These are phyloP conservation scores for Adelphocoris suturalis DNA, from an alignment of 2,888 invertebrate species.

Conservation along the genomic window DNA sequence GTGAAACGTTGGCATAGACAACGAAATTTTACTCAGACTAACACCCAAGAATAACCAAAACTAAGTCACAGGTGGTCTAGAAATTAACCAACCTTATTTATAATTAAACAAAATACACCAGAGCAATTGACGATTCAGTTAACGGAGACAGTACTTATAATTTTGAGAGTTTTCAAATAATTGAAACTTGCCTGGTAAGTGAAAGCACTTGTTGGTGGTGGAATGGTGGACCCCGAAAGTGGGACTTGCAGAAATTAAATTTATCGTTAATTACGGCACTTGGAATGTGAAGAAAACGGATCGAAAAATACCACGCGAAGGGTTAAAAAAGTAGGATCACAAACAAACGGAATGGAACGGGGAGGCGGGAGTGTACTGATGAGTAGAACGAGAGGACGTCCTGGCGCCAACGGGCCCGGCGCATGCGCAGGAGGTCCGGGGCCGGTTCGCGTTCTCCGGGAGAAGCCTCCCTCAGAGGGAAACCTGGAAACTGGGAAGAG, in stretches of 20 bases:
- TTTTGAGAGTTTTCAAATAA: neutral
- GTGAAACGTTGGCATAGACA: too few species aligned
- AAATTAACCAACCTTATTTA: too few species aligned
- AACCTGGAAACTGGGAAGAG: neutral
- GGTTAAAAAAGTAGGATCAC: slow-evolving; percentile 13
- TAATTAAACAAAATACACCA: too few species aligned
- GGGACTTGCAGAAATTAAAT: neutral
- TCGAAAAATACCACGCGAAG: slow-evolving; percentile 4
- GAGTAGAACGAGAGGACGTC: slow-evolving; percentile 41
- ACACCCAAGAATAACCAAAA: too few species aligned
- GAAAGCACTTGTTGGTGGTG: slow-evolving; percentile 44
- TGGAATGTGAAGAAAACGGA: neutral
- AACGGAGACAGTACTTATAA: too few species aligned
- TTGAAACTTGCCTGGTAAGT: slow-evolving; percentile 37
- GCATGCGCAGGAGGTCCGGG: slow-evolving; percentile 20
- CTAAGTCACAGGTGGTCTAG: too few species aligned
- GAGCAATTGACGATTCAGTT: too few species aligned
- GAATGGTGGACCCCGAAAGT: neutral
- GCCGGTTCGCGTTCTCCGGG: neutral
- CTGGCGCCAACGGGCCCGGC: slow-evolving; percentile 60
- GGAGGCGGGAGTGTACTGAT: slow-evolving; percentile 64
- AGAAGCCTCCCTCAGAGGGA: neutral
- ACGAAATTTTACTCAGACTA: too few species aligned
- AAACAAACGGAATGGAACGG: slow-evolving; percentile 65
- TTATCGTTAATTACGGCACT: neutral